phyloP scores from a whole-genome alignment of 2,113 vertebrate species.

The Cynopterus brachyotis region DNA sequence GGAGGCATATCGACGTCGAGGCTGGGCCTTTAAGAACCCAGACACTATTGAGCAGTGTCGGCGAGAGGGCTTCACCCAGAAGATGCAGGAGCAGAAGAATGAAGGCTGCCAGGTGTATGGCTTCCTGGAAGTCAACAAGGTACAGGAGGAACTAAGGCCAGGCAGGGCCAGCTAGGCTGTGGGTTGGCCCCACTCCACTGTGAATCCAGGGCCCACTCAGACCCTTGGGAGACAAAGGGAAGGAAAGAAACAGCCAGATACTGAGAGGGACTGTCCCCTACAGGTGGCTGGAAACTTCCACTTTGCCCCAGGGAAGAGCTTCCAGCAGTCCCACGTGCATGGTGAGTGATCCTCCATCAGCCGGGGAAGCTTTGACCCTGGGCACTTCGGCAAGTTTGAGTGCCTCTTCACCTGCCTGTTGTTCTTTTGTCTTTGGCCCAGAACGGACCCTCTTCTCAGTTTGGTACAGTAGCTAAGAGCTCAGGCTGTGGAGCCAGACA shows the following conservation, averaged over 20 bases:
- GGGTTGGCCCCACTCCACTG: neutral
- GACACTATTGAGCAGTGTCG: slow-evolving; percentile 98
- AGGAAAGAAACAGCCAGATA: neutral
- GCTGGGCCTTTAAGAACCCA: slow-evolving; percentile 98
- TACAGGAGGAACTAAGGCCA: slow-evolving; percentile 18
- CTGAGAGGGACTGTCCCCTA: slow-evolving; percentile 48
- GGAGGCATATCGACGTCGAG: slow-evolving; percentile 94
- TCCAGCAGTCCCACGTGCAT: slow-evolving; percentile 98
- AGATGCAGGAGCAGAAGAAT: slow-evolving; percentile 99
- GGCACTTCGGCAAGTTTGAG: neutral
- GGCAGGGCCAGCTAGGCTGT: neutral
- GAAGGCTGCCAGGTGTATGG: slow-evolving; percentile 98
- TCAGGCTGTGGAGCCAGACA: neutral
- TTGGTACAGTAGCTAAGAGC: neutral
- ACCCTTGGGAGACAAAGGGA: neutral
- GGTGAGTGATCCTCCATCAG: slow-evolving; percentile 83
- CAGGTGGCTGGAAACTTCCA: slow-evolving; percentile 99
- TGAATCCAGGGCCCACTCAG: neutral
- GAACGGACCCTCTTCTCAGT: neutral
- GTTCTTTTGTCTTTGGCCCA: neutral
- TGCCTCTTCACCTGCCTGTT: neutral
- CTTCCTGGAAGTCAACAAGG: slow-evolving; percentile 99
- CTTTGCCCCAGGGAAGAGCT: slow-evolving; percentile 98
- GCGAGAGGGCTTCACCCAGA: slow-evolving; percentile 97
- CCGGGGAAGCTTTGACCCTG: neutral